Evolutionary conservation across 2,113 vertebrate genomes (phyloP), one percentile per base, ranked within the genome.

Genomic region (Gambusia affinis): DNA sequence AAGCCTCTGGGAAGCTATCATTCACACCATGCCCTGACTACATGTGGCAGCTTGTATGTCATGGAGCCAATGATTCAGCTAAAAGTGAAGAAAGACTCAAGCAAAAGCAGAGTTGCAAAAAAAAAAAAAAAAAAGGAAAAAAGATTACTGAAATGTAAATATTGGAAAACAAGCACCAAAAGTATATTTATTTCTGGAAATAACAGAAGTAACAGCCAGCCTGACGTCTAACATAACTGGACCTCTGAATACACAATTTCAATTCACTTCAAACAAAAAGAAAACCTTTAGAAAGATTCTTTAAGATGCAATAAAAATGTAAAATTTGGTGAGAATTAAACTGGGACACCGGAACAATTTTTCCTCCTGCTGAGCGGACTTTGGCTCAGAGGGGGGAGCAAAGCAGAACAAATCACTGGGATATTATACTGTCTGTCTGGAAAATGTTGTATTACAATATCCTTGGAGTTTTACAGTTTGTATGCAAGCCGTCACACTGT

Each of bases 1-100:
- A 78, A 78, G 70, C 81, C 83, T 70, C 77, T 60, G 66, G 79
- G 82, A 78, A 72, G 67, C 60, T 60, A 92, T 92, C 73, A 78
- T 47, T 88, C 84, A 72, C 72, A 51, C 19, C 44, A 65, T 14
- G 47, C 64, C 72, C 66, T 73, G 60, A 80, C 61, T 47, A 27
- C 33, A 69, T 72, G 65, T n/a, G 72, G 78, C 78, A 85, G 78
- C 51, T 70, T 72, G 61, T 82, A 73, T 71, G 39, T 85, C 83
- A 85, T 44, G 54, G 30, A 70, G 81, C 73, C 72, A 75, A 67
- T 71, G 82, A 80, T 60, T 70, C 30, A 60, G 65, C 70, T 64
- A 6, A 70, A 65, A 76, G 60, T 3, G 67, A 4, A 47, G 30
- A 63, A 11, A 70, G 54, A 70, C n/a, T 60, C 2, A 12, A 54